phyloP scores from a whole-genome alignment of 2,797 vertebrate species.

The Lutra lutra region DNA sequence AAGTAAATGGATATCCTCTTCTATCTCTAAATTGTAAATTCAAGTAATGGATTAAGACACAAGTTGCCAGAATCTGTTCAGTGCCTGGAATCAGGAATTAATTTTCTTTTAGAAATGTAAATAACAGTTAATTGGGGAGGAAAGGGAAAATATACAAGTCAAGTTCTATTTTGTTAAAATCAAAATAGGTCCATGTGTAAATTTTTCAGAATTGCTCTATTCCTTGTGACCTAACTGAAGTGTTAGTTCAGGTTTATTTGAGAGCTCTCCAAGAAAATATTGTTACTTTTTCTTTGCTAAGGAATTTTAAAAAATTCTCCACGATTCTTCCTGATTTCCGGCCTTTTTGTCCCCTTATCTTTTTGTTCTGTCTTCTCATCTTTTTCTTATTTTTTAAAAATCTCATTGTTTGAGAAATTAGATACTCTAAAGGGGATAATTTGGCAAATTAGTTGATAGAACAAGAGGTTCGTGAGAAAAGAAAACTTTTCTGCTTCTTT shows the following conservation, averaged over 20 bases:
- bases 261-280: neutral
- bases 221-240: neutral
- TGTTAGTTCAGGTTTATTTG: neutral
- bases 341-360: neutral
- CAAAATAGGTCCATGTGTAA: neutral
- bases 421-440: neutral
- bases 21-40: neutral
- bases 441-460: neutral
- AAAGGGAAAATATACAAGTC: neutral
- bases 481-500: neutral
- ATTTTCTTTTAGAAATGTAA: constrained; percentile 12
- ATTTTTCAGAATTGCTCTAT: neutral
- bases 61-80: neutral
- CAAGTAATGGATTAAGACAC: neutral
- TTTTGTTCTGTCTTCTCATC: neutral
- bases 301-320: neutral
- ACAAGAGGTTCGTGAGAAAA: neutral
- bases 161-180: constrained; percentile 1
- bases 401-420: neutral
- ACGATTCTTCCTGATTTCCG: neutral
- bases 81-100: neutral
- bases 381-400: neutral
- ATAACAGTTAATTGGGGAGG: neutral
- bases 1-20: neutral
- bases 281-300: neutral